A percentile compares a stretch with the other conserved stretches of the same genome.
Conservation (phyloP, 2,888 invertebrate genomes). For the Mesorhabditis spiculigera region DNA sequence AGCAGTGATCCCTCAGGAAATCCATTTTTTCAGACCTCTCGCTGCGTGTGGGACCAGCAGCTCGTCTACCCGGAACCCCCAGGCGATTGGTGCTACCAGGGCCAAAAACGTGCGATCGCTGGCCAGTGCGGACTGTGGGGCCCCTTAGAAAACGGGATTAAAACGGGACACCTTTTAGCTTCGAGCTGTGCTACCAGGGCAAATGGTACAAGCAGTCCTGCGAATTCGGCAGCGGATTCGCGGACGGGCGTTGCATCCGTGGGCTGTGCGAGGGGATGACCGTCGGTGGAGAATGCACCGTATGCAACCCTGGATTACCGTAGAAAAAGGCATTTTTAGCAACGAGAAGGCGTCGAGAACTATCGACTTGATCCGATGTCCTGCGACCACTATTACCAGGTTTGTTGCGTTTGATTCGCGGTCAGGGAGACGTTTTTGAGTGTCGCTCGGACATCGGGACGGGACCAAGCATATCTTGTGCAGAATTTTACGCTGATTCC, state of each 20-base stretch:
- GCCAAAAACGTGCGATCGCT: background rate
- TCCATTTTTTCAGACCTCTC: background rate
- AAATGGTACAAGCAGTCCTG: background rate
- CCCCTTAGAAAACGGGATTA: background rate
- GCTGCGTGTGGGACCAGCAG: background rate
- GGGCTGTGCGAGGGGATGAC: background rate
- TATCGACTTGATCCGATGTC: background rate
- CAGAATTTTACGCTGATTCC: too few relatives aligned
- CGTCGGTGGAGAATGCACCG: too few relatives aligned
- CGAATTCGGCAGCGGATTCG: constrained; percentile 2
- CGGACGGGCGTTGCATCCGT: constrained; percentile 5
- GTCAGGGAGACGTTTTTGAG: too few relatives aligned
- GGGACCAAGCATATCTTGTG: too few relatives aligned
- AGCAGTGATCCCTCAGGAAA: background rate
- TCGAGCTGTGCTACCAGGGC: background rate
- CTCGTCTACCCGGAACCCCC: background rate
- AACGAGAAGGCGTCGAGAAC: background rate
- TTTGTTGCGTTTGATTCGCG: background rate
- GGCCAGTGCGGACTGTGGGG: background rate
- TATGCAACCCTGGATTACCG: too few relatives aligned
- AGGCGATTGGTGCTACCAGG: background rate
- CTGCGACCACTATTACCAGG: background rate
- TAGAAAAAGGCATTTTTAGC: background rate
- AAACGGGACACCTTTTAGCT: background rate
- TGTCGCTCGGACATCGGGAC: too few relatives aligned